Evolutionary conservation across 2,797 vertebrate species (phyloP).

Genomic region (Poecilia velifera): DNA sequence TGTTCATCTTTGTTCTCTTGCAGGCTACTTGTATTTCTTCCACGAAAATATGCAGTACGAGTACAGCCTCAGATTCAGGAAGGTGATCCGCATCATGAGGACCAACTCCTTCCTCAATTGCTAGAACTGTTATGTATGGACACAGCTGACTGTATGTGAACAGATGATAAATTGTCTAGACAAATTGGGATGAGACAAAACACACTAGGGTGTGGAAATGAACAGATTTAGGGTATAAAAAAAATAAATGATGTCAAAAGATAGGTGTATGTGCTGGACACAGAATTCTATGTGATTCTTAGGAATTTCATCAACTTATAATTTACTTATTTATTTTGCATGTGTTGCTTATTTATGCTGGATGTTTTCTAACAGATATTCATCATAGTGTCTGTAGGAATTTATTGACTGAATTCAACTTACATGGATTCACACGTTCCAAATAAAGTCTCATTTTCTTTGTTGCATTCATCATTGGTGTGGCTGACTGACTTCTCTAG

Average conservation of each 20-base stretch:
- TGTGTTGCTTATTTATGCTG: conserved; percentile 1
- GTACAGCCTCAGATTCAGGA: conserved; percentile 87
- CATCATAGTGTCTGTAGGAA: neutral
- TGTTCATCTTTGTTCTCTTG: conserved; percentile 32
- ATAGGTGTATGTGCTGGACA: conserved; percentile 59
- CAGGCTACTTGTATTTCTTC: conserved; percentile 93
- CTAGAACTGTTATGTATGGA: conserved; percentile 43
- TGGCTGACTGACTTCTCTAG: neutral
- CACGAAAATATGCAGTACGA: conserved; percentile 87
- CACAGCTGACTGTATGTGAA: conserved; percentile 22
- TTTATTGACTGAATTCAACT: neutral
- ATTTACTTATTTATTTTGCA: conserved; percentile 10
- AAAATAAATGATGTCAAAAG: neutral
- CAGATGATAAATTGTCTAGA: neutral
- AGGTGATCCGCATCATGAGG: conserved; percentile 85
- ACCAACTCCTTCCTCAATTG: conserved; percentile 91
- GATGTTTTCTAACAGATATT: neutral
- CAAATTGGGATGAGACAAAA: neutral
- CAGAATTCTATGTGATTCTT: conserved; percentile 49
- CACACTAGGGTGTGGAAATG: neutral
- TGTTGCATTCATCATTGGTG: neutral
- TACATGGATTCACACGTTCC: neutral
- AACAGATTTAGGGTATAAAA: neutral
- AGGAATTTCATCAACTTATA: conserved; percentile 10
- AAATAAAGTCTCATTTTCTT: neutral